Evolutionary conservation across 2,113 vertebrate species (phyloP), one percentile per base, ranked within the genome.

Genomic region (Antechinus stuartii): DNA sequence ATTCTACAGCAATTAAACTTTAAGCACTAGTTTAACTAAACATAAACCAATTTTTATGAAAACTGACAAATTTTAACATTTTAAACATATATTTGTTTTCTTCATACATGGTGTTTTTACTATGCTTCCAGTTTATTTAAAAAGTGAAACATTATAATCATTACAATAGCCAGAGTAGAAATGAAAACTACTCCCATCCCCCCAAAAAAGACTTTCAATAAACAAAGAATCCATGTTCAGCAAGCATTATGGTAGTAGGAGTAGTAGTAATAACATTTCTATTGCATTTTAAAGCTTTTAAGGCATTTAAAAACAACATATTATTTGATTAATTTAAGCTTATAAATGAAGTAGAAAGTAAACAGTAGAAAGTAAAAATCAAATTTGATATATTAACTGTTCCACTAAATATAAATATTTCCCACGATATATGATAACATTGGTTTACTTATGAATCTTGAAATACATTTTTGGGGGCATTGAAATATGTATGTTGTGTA

Each of bases 1-100:
- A 23, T 50, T 92, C 24, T 93, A 50, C 53, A 96, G 93, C 94
- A 53, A 95, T 54, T 54, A 96, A 93, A 84, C 92, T 95, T 91
- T 96, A 97, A 96, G 91, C 90, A 95, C 12, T 23, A 8, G 30
- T 92, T 91, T 54, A 93, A 57, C 27, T 90, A 55, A 90, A n/a
- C 94, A 84, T 49, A 46, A 54, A 14, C 68, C 91, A 76, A 93
- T 16, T 3, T 92, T 56, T 90, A 9, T 92, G 56, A 95, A 96
- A 91, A 90, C 35, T 52, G 35, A 23, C 46, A 94, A 93, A 95
- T 95, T 53, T 53, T 52, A 52, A 96, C 92, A 94, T 96, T 92
- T 61, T 94, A 91, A 96, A 96, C 0, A 91, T 53, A 90, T 24
- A 42, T 94, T 92, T 90, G 46, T 46, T 92, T 96, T 92, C 89